These are phyloP conservation scores for Metellina segmentata DNA, from an alignment of 2,888 invertebrate species.

Conservation along the genomic window DNA sequence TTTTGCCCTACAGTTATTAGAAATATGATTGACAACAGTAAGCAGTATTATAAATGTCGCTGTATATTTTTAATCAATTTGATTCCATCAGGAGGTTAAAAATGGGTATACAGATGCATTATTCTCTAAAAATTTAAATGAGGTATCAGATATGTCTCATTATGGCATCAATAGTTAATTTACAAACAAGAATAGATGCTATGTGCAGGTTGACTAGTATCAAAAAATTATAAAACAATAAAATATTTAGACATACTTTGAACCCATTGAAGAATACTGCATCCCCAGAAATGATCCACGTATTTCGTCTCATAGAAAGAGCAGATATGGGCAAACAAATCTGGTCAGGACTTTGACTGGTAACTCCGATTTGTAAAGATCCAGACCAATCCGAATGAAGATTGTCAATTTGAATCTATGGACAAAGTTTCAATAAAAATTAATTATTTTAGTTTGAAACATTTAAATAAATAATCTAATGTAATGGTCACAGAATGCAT, in stretches of 20 bases:
- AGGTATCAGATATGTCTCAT: too few relatives aligned
- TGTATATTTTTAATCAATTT: too few relatives aligned
- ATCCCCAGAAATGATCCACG: slow-evolving; percentile 91
- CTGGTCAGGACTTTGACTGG: slow-evolving; percentile 87
- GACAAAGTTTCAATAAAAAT: slow-evolving; percentile 25
- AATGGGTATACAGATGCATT: too few relatives aligned
- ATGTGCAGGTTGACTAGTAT: too few relatives aligned
- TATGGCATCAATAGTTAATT: too few relatives aligned
- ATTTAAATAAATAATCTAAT: neutral
- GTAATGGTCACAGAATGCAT: neutral
- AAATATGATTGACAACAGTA: too few relatives aligned
- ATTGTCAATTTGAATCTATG: slow-evolving; percentile 85
- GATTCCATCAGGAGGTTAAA: too few relatives aligned
- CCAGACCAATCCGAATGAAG: slow-evolving; percentile 89
- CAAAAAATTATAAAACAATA: too few relatives aligned
- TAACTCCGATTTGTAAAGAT: slow-evolving; percentile 89
- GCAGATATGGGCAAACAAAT: slow-evolving; percentile 87
- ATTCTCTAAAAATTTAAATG: too few relatives aligned
- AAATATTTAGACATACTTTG: slow-evolving; percentile 87
- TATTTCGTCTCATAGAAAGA: slow-evolving; percentile 88
- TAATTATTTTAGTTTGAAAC: neutral
- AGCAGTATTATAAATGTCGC: too few relatives aligned
- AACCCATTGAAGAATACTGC: slow-evolving; percentile 90
- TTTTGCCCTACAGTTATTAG: too few relatives aligned
- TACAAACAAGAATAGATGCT: too few relatives aligned